Conservation (phyloP, 1,140 invertebrate species). For the Scaptomyza montana region DNA sequence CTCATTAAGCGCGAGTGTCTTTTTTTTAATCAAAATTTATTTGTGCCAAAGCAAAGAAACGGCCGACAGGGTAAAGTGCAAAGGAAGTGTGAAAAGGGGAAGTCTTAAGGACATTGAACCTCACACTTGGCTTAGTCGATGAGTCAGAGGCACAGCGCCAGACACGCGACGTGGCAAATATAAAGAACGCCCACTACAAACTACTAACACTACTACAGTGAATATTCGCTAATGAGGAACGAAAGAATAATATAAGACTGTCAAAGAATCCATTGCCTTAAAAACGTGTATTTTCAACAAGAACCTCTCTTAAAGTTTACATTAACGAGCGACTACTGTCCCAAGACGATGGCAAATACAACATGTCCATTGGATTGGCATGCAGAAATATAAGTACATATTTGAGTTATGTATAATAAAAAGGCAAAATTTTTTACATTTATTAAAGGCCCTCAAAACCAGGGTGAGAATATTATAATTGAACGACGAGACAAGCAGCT, state of each 20-base stretch:
- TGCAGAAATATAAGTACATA: constrained; percentile 28
- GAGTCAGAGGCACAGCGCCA: constrained; percentile 29
- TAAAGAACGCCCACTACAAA: constrained; percentile 19
- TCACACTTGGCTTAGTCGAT: constrained; percentile 13
- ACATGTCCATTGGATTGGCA: constrained; percentile 46
- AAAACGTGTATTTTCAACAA: no score
- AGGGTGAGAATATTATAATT: constrained; percentile 53
- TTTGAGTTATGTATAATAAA: constrained; percentile 9
- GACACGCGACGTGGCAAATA: constrained; percentile 44
- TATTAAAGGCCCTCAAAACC: constrained; percentile 43
- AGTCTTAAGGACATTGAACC: constrained; percentile 50
- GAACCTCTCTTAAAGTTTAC: background rate
- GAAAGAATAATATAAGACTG: no score
- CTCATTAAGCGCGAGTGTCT: constrained; percentile 35
- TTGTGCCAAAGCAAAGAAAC: constrained; percentile 25
- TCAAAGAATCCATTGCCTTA: no score
- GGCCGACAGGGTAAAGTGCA: constrained; percentile 1
- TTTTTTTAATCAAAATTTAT: constrained; percentile 53
- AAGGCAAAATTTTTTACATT: constrained; percentile 34
- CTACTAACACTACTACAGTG: constrained; percentile 14
- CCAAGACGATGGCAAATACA: constrained; percentile 5
- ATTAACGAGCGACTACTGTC: background rate
- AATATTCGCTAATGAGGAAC: background rate
- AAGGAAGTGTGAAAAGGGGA: constrained; percentile 1
- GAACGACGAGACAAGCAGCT: constrained; percentile 33